phyloP scores from a whole-genome alignment of 2,797 vertebrate genomes.

The Galago senegalensis region DNA sequence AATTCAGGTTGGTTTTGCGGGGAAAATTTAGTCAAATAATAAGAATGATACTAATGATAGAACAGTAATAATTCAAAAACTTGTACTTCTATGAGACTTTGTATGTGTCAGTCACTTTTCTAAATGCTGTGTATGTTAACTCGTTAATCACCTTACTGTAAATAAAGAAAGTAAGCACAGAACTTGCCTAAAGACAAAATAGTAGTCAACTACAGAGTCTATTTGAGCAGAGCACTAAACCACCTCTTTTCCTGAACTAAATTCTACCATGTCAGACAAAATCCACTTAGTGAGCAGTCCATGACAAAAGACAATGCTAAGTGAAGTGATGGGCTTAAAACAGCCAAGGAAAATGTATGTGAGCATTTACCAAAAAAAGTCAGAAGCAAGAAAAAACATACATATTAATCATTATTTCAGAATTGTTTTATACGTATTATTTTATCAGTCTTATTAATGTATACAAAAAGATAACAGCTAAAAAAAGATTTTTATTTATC shows the following conservation, averaged over 20 bases:
- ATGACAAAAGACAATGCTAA: neutral
- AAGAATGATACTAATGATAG: neutral
- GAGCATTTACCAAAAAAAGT: neutral
- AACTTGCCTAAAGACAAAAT: neutral
- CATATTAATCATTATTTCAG: neutral
- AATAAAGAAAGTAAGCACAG: neutral
- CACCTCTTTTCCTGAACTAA: neutral
- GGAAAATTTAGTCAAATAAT: neutral
- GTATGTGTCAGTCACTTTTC: neutral
- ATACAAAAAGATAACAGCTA: neutral
- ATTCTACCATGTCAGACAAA: neutral
- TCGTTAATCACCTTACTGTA: neutral
- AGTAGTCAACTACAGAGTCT: neutral
- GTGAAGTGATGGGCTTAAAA: neutral
- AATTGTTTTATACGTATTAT: neutral
- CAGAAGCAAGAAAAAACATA: neutral
- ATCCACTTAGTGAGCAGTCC: neutral
- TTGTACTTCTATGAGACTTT: too few relatives aligned
- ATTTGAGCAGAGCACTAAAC: neutral
- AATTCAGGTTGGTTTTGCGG: neutral
- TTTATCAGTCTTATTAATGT: neutral
- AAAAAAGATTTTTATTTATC: neutral
- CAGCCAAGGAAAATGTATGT: too few relatives aligned
- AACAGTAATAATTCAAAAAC: neutral
- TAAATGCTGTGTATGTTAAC: neutral